Base-by-base conservation (phyloP, 2,888 invertebrate genomes). In the Acanthopleura granulata region DNA sequence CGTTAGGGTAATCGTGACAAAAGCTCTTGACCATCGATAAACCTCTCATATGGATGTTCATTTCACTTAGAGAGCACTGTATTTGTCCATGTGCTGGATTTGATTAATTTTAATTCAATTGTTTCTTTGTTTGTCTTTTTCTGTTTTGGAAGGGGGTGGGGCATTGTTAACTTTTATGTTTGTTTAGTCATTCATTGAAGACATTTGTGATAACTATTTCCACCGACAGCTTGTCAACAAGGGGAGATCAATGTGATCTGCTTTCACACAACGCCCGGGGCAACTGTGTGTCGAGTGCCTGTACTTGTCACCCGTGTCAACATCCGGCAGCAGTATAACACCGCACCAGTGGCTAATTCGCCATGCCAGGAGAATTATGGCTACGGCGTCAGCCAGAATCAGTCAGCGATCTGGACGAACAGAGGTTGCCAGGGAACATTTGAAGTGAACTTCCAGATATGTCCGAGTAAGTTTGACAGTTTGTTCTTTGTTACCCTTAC, bases 381-480 rank as follows among this genome's bases (percentile, higher is more conserved):
- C 4, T 66, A 66, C 66, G 66, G 66, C 22, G 25, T 66, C 18
- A 27, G 16, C 25, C 29, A 22, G 27, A 66, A 66, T 27, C 27
- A 25, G 6, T 66, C 66, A 27, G 66, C 66, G 22, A 66, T 66
- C 16, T 66, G 66, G 66, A 66, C 71, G 49, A 49, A 71, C 25
- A 40, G 71, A 71, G 50, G 49, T 22, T 71, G 71, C 25, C 71
- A 71, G 22, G 71, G 50, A 40, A 49, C n/a, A 16, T 71, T 71
- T 71, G 50, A 71, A 6, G 50, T 71, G 16, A n/a, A 40, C n/a
- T 71, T 22, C 40, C 40, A 71, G 40, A 71, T 71, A 49, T 71
- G 71, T 49, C 18, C 71, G 49, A 49, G 40, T 71, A 71, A 71
- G 66, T 57, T n/a, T n/a, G n/a, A n/a, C 18, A 57, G 22, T n/a